Conservation (phyloP, 2,113 vertebrate species). For the Oreotragus oreotragus region DNA sequence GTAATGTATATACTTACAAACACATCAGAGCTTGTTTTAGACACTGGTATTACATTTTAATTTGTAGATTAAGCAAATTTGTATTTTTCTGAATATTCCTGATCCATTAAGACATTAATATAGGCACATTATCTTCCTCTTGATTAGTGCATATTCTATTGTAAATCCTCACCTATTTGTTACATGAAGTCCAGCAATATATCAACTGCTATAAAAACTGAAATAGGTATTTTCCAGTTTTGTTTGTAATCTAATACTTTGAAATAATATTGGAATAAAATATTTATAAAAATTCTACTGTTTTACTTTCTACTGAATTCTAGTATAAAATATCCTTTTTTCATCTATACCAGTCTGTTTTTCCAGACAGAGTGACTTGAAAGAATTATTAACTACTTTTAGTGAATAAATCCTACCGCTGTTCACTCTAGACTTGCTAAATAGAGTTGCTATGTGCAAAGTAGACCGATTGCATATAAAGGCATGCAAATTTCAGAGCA, state of each 20-base stretch:
- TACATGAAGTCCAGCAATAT: neutral
- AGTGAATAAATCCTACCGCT: neutral
- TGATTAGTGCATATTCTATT: neutral
- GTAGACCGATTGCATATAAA: neutral
- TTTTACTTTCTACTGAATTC: neutral
- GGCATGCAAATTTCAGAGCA: neutral
- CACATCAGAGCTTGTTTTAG: neutral
- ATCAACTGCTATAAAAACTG: constrained; percentile 28
- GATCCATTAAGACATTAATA: too few relatives aligned
- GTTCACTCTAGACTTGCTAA: neutral
- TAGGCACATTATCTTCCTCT: too few relatives aligned
- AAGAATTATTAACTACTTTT: neutral
- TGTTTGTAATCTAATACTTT: neutral
- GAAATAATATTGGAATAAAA: neutral
- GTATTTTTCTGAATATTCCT: neutral
- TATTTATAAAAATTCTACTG: neutral
- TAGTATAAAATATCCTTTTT: neutral
- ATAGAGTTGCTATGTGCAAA: neutral
- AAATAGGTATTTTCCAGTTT: neutral
- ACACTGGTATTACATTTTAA: neutral
- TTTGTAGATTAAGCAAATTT: neutral
- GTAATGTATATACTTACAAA: neutral
- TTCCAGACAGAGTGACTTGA: neutral
- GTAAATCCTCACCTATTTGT: neutral
- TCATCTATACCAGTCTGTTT: neutral